These are phyloP conservation scores for Epizoanthus ramosus DNA, from an alignment of 92 coral and sea anemone species.

Conservation along the genomic window DNA sequence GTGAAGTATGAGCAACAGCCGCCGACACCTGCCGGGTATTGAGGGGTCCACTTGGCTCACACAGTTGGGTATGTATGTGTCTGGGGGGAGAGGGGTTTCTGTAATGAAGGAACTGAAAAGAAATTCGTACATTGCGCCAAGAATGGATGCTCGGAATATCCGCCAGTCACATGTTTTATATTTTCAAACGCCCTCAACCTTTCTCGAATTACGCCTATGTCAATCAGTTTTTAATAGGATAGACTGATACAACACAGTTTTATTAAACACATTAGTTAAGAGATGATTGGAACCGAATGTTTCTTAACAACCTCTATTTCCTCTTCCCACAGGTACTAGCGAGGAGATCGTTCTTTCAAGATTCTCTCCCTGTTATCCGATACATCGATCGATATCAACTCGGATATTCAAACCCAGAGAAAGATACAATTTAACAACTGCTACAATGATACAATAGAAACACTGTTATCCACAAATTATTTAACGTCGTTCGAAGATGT, in stretches of 20 bases:
- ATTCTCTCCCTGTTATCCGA: neutral
- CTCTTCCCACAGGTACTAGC: neutral
- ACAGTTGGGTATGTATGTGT: neutral
- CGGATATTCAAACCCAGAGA: neutral
- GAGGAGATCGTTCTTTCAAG: neutral
- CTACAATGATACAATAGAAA: slow-evolving; percentile 25
- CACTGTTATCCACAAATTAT: slow-evolving; percentile 21
- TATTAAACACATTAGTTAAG: no score
- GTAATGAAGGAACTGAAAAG: no score
- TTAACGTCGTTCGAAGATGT: slow-evolving; percentile 25
- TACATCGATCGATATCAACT: neutral
- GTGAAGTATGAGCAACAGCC: slow-evolving; percentile 38
- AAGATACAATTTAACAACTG: slow-evolving; percentile 8
- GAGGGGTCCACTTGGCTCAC: neutral
- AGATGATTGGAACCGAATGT: no score
- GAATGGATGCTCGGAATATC: no score
- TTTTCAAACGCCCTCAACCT: no score
- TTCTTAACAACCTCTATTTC: neutral
- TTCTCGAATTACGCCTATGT: no score
- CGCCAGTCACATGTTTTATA: no score
- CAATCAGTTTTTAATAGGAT: no score
- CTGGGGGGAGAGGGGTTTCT: neutral
- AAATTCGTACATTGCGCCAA: no score
- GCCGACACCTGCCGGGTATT: slow-evolving; percentile 30
- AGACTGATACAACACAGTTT: no score